phyloP scores from a whole-genome alignment of 2,113 vertebrate genomes.

The Cyprinodon tularosa region DNA sequence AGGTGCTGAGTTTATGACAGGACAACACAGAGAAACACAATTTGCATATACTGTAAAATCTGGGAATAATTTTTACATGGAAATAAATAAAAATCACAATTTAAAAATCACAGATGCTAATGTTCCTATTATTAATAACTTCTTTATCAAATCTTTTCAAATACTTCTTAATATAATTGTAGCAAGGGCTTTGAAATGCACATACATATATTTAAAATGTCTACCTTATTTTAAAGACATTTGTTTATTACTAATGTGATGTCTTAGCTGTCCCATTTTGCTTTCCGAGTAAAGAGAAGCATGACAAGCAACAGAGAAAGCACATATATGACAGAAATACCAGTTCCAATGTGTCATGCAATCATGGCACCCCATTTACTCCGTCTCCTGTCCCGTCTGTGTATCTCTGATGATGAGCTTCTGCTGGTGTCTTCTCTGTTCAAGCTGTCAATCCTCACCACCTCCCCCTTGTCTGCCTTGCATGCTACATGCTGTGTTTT shows the following conservation, averaged over 20 bases:
- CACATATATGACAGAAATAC: constrained; percentile 87
- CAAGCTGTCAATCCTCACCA: constrained; percentile 52
- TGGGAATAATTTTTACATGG: too few relatives aligned
- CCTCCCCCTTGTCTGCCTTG: constrained; percentile 62
- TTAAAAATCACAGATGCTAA: too few relatives aligned
- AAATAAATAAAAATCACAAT: too few relatives aligned
- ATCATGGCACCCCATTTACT: constrained; percentile 72
- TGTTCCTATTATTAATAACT: too few relatives aligned
- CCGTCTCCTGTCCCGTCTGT: constrained; percentile 46
- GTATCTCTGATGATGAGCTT: constrained; percentile 24
- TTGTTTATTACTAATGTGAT: background rate
- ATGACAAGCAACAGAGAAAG: constrained; percentile 75
- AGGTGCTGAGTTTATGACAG: too few relatives aligned
- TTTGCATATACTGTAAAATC: too few relatives aligned
- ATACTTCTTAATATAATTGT: too few relatives aligned
- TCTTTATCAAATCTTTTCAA: too few relatives aligned
- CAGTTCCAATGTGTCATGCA: constrained; percentile 84
- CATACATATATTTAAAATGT: too few relatives aligned
- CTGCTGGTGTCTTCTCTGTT: constrained; percentile 33
- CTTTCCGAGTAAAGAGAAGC: constrained; percentile 60
- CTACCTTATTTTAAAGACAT: too few relatives aligned
- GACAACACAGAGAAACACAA: too few relatives aligned
- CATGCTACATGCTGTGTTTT: constrained; percentile 79
- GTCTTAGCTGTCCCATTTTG: constrained; percentile 82
- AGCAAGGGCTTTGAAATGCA: too few relatives aligned